Conservation (phyloP, 2,888 invertebrate species). For the Cyaniris semiargus region DNA sequence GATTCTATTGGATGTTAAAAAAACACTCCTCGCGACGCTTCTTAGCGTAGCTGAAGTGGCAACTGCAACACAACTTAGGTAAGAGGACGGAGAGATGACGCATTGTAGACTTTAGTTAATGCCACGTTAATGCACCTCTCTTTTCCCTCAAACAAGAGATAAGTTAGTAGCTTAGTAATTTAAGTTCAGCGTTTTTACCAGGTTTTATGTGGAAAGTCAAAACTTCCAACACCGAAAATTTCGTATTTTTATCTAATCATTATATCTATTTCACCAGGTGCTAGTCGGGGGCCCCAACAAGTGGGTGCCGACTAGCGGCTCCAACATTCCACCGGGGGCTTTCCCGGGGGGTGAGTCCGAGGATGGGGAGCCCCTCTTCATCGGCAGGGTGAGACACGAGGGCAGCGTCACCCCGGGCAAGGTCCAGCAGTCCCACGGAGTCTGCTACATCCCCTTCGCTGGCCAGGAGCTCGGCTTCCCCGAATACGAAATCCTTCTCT, state of each 20-base stretch:
- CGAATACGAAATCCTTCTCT: slow-evolving; percentile 89
- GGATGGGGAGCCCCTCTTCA: slow-evolving; percentile 88
- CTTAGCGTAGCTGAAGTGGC: neutral
- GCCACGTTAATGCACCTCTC: neutral
- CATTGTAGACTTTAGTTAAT: neutral
- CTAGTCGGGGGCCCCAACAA: slow-evolving; percentile 81
- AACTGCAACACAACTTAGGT: too few species aligned
- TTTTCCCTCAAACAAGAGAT: too few species aligned
- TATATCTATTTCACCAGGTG: slow-evolving; percentile 58
- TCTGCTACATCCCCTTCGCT: slow-evolving; percentile 90
- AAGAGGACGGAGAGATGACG: neutral
- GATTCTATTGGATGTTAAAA: too few species aligned
- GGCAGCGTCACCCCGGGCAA: slow-evolving; percentile 89
- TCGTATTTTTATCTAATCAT: too few species aligned
- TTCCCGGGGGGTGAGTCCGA: slow-evolving; percentile 87
- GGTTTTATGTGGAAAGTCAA: too few species aligned
- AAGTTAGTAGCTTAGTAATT: too few species aligned
- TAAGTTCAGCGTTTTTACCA: neutral
- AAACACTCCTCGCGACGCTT: neutral
- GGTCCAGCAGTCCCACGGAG: slow-evolving; percentile 90
- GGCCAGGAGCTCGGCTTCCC: slow-evolving; percentile 89
- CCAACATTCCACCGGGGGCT: slow-evolving; percentile 87
- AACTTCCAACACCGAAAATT: too few species aligned
- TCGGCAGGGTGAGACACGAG: slow-evolving; percentile 89
- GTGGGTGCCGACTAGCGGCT: slow-evolving; percentile 86